Conservation (phyloP, 2,888 invertebrate genomes). For the Gymnosoma rotundatum region DNA sequence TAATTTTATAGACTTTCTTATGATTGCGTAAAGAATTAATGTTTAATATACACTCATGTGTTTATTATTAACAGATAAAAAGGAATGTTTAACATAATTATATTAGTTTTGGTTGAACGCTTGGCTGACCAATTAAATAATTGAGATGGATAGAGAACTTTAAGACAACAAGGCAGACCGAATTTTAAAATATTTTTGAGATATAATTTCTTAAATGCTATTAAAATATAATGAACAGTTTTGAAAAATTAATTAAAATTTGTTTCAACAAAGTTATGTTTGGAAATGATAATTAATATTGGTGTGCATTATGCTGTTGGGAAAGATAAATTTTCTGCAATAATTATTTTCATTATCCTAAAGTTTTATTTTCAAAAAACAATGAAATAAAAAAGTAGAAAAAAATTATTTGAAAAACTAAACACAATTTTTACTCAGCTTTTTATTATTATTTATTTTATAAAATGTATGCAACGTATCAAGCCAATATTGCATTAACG, state of each 20-base stretch:
- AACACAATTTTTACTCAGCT: no score
- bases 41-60: not conserved
- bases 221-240: not conserved
- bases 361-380: no score
- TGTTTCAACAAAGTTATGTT: constrained; percentile 19
- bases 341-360: no score
- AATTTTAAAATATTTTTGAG: constrained; percentile 12
- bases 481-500: no score
- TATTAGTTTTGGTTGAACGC: constrained; percentile 56
- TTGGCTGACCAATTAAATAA: constrained; percentile 51
- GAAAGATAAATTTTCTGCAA: no score
- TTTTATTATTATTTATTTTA: no score
- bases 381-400: no score
- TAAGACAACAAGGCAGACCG: constrained; percentile 7
- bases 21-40: not conserved
- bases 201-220: not conserved
- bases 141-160: constrained; percentile 9
- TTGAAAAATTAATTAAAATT: constrained; percentile 29
- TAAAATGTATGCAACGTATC: no score
- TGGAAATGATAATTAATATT: no score
- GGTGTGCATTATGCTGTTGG: no score
- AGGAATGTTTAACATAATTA: constrained; percentile 37
- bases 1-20: not conserved
- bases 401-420: no score
- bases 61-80: not conserved